These are phyloP conservation scores for Chrysogorgia sp. DNA, from an alignment of 92 coral and sea anemone species.

Conservation along the genomic window DNA sequence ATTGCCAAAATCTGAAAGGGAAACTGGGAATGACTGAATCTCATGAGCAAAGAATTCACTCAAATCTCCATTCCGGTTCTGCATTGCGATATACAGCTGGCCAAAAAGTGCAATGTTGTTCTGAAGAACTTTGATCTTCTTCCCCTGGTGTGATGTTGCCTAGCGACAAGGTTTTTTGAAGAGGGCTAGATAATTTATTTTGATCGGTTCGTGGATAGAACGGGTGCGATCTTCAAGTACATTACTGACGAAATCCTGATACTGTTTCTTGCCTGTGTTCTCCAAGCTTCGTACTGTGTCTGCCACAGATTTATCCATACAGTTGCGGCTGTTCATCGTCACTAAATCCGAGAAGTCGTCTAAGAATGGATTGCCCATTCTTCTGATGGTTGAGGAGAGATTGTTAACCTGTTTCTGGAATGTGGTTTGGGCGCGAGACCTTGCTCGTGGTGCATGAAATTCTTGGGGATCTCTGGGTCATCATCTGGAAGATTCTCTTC, in stretches of 20 bases:
- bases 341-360: conserved; percentile 68
- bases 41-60: conserved; percentile 49
- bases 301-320: conserved; percentile 49
- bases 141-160: conserved; percentile 21
- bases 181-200: conserved; percentile 43
- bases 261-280: conserved; percentile 46
- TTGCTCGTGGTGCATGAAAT: conserved; percentile 51
- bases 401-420: conserved; percentile 51
- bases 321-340: conserved; percentile 57
- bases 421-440: conserved; percentile 56
- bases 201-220: conserved; percentile 49
- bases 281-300: conserved; percentile 39
- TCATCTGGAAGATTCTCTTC: conserved; percentile 34
- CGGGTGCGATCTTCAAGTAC: conserved; percentile 53
- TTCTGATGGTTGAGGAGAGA: conserved; percentile 35
- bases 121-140: conserved; percentile 38
- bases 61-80: conserved; percentile 43
- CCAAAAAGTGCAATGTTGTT: conserved; percentile 54
- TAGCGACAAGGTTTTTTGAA: conserved; percentile 40
- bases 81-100: conserved; percentile 30
- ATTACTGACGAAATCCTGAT: conserved; percentile 36
- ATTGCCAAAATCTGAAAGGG: conserved; percentile 43
- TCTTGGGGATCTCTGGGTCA: conserved; percentile 53
- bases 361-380: conserved; percentile 62
- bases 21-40: conserved; percentile 45